These are phyloP conservation scores for Platalea minor DNA, from an alignment of 2,797 vertebrate species.

Conservation along the genomic window DNA sequence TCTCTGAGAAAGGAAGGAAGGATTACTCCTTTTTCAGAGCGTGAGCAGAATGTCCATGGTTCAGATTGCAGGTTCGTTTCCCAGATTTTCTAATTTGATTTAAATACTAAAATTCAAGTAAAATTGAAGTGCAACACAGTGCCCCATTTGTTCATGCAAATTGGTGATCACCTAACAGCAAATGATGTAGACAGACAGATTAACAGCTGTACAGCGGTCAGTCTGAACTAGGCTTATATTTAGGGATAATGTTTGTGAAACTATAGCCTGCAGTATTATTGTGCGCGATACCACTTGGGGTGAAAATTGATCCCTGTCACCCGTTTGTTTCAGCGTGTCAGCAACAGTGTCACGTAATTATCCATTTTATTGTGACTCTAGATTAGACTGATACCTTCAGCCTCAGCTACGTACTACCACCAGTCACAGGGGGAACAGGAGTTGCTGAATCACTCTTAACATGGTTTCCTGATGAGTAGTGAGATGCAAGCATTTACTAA, in stretches of 20 bases:
- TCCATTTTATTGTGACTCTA: background rate
- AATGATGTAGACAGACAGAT: accelerated
- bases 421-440: too few relatives aligned
- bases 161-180: background rate
- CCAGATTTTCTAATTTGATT: background rate
- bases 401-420: accelerated
- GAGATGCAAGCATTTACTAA: background rate
- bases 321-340: background rate
- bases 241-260: background rate
- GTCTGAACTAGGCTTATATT: background rate
- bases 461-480: accelerated
- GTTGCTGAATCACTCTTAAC: background rate
- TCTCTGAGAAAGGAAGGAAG: background rate
- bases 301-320: background rate
- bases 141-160: too few relatives aligned
- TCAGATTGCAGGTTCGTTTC: background rate
- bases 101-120: background rate
- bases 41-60: accelerated
- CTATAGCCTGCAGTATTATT: background rate
- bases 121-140: background rate
- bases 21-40: background rate
- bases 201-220: background rate
- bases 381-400: background rate
- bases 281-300: background rate
- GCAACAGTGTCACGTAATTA: accelerated